Base-by-base conservation (phyloP, 35 echinoderm and acorn worm genomes). In the Apostichopus parvimensis region DNA sequence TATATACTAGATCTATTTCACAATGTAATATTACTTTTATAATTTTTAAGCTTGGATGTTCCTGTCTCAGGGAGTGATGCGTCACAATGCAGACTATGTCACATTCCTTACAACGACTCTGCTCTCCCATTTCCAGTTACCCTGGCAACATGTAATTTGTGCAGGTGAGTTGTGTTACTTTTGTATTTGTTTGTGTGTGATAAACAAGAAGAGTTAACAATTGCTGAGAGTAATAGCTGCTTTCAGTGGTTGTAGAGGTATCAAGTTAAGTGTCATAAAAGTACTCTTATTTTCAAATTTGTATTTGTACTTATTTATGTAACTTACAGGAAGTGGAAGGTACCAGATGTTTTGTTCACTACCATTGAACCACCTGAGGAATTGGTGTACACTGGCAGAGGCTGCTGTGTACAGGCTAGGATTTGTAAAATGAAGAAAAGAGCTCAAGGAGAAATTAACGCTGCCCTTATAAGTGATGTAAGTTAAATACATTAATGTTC, bases 81-180 rank as follows among this genome's bases (percentile, higher is more conserved):
- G 7, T 90, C 73, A 24, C 81, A 91, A 71, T 98, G 97, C 88
- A 81, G 87, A 82, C 92, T 98, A 8, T 96, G 94, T 87, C 97
- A 98, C 68, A 93, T 98, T 88, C 97, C 97, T 53, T 98, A 98
- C 89, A 98, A 96, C 22, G 97, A 98, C 28, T n/a, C 93, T 25
- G 79, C 95, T 18, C 91, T 98, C 23, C 97, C 97, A 76, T 98
- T 98, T 68, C 95, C 97, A 22, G 95, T 98, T 6, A 82, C 90
- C 5, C 28, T 98, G 13, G 73, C 90, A 82, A 96, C 94, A 70
- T 98, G 97, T 85, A 54, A 77, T 53, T 66, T 93, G n/a, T 98
- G 97, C 91, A 93, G 84, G 97, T 98, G 88, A 45, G 34, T 45
- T 45, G 34, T 45, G 34, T 45, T 4, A 45, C 34, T 45, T 45